phyloP scores from a whole-genome alignment of 1,140 invertebrate genomes.

The Drosophila rhopaloa region DNA sequence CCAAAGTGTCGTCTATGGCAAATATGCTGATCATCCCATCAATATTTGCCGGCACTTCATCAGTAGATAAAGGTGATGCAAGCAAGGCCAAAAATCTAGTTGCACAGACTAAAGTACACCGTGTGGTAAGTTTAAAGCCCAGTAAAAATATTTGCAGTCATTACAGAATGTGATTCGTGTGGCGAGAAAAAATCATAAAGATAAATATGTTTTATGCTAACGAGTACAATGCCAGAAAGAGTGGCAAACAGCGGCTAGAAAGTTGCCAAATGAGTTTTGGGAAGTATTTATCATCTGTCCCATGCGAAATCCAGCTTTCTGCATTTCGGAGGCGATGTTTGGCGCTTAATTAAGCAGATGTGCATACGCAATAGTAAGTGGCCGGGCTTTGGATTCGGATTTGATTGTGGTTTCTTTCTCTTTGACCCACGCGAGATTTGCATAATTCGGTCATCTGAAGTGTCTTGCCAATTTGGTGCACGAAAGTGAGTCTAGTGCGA shows the following conservation, averaged over 20 bases:
- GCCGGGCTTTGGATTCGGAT: neutral
- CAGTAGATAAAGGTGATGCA: slow-evolving; percentile 11
- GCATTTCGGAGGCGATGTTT: slow-evolving; percentile 3
- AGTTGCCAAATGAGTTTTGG: slow-evolving; percentile 35
- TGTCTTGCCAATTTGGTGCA: slow-evolving; percentile 55
- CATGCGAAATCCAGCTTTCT: slow-evolving; percentile 4
- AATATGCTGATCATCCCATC: slow-evolving; percentile 23
- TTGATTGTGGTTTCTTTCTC: slow-evolving; percentile 22
- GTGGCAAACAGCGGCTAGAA: slow-evolving; percentile 13
- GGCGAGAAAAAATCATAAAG: slow-evolving; percentile 2
- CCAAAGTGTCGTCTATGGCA: slow-evolving; percentile 11
- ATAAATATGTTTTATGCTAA: slow-evolving; percentile 14
- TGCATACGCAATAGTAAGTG: slow-evolving; percentile 25
- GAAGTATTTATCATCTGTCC: slow-evolving; percentile 12
- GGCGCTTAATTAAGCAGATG: slow-evolving; percentile 37
- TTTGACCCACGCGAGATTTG: slow-evolving; percentile 31
- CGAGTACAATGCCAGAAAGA: slow-evolving; percentile 21
- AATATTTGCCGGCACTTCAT: slow-evolving; percentile 38
- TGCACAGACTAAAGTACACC: neutral
- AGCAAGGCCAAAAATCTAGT: slow-evolving; percentile 27
- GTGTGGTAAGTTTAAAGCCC: neutral
- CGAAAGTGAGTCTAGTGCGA: slow-evolving; percentile 32
- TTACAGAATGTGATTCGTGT: slow-evolving; percentile 17
- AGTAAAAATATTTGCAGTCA: slow-evolving; percentile 24
- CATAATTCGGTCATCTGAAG: slow-evolving; percentile 56